Conservation (phyloP, 2,797 vertebrate species). For the Paramormyrops hopkinsi region DNA sequence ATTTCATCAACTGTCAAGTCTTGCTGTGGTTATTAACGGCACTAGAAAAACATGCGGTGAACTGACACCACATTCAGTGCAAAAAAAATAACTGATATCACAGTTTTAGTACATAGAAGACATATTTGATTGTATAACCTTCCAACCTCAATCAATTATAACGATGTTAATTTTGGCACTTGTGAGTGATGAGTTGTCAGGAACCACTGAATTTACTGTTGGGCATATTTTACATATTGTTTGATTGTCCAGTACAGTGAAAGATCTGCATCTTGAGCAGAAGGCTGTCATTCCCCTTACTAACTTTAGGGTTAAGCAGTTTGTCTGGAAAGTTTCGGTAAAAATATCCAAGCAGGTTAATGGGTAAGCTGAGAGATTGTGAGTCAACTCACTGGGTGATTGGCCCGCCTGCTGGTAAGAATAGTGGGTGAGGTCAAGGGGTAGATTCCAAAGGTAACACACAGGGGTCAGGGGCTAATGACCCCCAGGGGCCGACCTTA, state of each 20-base stretch:
- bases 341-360: background rate
- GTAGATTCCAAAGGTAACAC: slow-evolving; percentile 32
- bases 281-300: background rate
- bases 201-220: background rate
- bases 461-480: slow-evolving; percentile 29
- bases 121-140: background rate
- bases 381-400: background rate
- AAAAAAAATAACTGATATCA: background rate
- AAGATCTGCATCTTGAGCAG: background rate
- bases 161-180: background rate
- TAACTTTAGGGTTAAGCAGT: background rate
- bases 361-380: background rate
- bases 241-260: background rate
- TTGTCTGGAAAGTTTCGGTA: background rate
- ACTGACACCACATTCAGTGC: background rate
- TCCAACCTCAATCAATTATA: background rate
- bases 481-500: background rate
- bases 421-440: slow-evolving; percentile 30
- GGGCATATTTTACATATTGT: background rate
- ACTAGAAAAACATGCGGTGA: background rate
- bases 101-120: background rate
- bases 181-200: background rate
- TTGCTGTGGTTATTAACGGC: background rate
- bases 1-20: background rate
- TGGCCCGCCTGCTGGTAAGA: slow-evolving; percentile 29